Base-by-base conservation (phyloP, 2,888 invertebrate species). In the Linyphia triangularis region DNA sequence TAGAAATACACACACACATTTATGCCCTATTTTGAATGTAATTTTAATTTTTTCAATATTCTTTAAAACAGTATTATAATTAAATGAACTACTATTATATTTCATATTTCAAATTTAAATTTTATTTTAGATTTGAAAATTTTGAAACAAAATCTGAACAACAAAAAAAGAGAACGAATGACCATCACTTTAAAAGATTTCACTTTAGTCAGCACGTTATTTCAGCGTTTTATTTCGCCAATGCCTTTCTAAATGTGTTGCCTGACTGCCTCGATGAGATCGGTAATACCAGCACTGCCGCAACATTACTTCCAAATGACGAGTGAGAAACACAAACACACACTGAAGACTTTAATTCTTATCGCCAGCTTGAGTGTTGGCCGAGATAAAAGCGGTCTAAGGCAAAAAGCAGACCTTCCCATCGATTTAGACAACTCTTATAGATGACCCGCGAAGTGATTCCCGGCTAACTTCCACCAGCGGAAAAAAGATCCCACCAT, bases 381-480 rank as follows among this genome's bases (percentile, higher is more conserved):
- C 30, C 28, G 67, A 65, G 84, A 84, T 84, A 84, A 84, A 84
- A 84, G 67, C 67, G 24, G 10, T 22, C 72, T 22, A 10, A 40
- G n/a, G 61, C 43, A 83, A 84, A 69, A 84, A 72, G 13, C 61
- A 84, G 69, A 33, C 43, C 40, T 43, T 65, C 72, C 83, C 63
- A 83, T 84, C 84, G 84, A 84, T 84, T 84, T 75, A 67, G 84
- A 84, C 84, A 84, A 84, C 75, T 84, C 84, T 84, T 84, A 84
- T 84, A 84, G 84, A 84, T 84, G 84, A 84, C 67, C 84, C 77
- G 83, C 43, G 67, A 83, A 83, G 83, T 83, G 84, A 84, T 84
- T 77, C 75, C 33, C 75, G 33, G 83, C 43, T 63, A 83, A 83
- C 72, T 73, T 72, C 61, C 43, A 40, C 37, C 75, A 6, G 5